A percentile compares a stretch with the other conserved stretches of the same genome.
Evolutionary conservation across 2,797 vertebrate genomes (phyloP).

Genomic region (Squalus acanthias): DNA sequence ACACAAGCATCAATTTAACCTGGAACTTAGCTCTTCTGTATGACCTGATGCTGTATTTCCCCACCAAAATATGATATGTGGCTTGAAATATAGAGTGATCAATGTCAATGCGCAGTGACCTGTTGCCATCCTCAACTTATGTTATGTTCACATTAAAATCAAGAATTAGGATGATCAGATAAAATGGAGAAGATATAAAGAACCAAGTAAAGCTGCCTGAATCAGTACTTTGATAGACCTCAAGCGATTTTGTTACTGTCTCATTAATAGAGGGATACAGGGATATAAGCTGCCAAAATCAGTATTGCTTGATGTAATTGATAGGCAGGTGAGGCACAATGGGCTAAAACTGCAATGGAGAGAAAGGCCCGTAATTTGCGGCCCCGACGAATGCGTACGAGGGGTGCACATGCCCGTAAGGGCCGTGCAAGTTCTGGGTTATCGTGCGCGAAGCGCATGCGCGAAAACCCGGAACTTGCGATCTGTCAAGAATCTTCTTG

Average conservation of each 20-base stretch:
- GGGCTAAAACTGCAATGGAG: not conserved
- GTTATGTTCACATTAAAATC: not conserved
- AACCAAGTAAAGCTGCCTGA: not conserved
- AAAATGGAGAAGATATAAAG: not conserved
- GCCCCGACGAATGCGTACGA: no score
- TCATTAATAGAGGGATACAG: not conserved
- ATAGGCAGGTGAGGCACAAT: not conserved
- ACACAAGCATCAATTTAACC: not conserved
- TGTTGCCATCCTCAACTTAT: not conserved
- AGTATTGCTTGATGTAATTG: not conserved
- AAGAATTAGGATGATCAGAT: not conserved
- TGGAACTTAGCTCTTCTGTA: not conserved
- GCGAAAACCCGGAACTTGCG: no score
- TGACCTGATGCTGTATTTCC: not conserved
- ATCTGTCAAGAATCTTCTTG: no score
- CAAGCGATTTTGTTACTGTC: not conserved
- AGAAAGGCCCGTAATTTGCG: not conserved
- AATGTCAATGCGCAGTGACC: not conserved
- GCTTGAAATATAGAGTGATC: not conserved
- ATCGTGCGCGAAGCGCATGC: no score
- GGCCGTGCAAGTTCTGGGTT: no score
- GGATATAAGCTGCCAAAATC: not conserved
- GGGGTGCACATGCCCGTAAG: no score
- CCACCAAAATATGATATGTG: not conserved
- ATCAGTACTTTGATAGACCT: not conserved